Base-by-base conservation (phyloP, 2,113 vertebrate species). In the Oceanites oceanicus region DNA sequence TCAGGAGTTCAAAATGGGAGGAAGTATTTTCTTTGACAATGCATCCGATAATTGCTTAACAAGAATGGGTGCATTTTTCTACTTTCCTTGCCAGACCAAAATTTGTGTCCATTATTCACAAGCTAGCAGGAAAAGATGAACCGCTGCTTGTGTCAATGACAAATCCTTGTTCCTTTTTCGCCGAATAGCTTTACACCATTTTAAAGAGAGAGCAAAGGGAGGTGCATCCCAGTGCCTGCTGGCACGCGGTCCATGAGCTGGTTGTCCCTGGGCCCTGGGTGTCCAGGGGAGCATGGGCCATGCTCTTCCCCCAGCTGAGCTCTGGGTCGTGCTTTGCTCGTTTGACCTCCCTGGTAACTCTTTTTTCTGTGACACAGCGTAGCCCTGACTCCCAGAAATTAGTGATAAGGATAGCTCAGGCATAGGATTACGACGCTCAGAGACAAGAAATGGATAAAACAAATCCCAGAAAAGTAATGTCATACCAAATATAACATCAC, bases 221-320 rank as follows among this genome's bases (percentile, higher is more conserved):
- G 3, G 21, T 34, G 65, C 30, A 42, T 7, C 36, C 73, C 29
- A 10, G 50, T 3, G n/a, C 32, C 45, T 17, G 27, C 38, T 30
- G 21, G 38, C 49, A 32, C 23, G 8, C 0, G 1, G 26, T 10
- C 65, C 38, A 4, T 4, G 34, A 49, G n/a, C 59, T 4, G 12
- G 30, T 4, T 45, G 61, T 27, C 32, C 32, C 10, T 6, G 9
- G 13, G 38, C 15, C 38, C 49, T 10, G 55, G 70, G 47, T 5
- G 15, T 10, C 34, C 26, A 3, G 36, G 11, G 47, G 5, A 56
- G 25, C 29, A 47, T 0, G 0, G 50, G 15, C 59, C 14, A 6
- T 3, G 52, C 18, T 23, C 74, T 66, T 49, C 26, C 30, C 49
- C 9, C 32, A 11, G 13, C n/a, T 11, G 19, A 76, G 58, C 56